Evolutionary conservation across 2,888 invertebrate species (phyloP).

Genomic region (Xanthia icteritia): DNA sequence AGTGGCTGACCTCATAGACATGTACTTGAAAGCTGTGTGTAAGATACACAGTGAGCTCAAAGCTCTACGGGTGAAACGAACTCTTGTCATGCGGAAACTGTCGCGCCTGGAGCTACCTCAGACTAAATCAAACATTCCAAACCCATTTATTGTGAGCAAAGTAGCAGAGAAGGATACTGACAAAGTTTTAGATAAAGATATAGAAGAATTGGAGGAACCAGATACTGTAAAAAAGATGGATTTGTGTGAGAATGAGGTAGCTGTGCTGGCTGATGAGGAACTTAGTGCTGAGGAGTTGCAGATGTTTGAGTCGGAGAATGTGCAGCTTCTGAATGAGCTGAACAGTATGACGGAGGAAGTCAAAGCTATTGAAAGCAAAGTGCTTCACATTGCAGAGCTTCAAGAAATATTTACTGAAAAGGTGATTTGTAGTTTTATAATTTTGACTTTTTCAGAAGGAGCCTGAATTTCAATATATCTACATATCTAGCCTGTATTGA

Average conservation of each 20-base stretch:
- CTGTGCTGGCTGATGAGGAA: conserved; percentile 90
- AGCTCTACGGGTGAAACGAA: conserved; percentile 96
- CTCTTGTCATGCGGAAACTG: conserved; percentile 95
- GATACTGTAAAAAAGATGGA: conserved; percentile 80
- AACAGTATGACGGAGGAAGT: conserved; percentile 97
- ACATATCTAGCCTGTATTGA: background rate
- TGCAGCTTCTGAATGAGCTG: conserved; percentile 95
- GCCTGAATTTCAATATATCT: background rate
- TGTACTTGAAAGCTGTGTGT: conserved; percentile 96
- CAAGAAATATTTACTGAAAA: conserved; percentile 99
- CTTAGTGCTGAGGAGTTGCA: conserved; percentile 96
- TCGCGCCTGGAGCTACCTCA: conserved; percentile 91
- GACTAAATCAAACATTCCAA: conserved; percentile 78
- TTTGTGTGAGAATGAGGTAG: conserved; percentile 86
- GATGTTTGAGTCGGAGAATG: conserved; percentile 98
- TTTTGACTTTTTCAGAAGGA: background rate
- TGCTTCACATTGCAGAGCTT: conserved; percentile 98
- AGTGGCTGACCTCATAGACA: conserved; percentile 93
- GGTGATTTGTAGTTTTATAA: conserved; percentile 77
- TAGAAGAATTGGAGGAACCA: conserved; percentile 70
- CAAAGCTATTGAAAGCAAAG: conserved; percentile 96
- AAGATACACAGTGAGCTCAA: conserved; percentile 97
- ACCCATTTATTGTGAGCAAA: conserved; percentile 78
- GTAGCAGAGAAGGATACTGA: conserved; percentile 72
- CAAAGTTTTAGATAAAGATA: conserved; percentile 69